Base-by-base conservation (phyloP, 2,888 invertebrate species). In the Stramonita haemastoma region DNA sequence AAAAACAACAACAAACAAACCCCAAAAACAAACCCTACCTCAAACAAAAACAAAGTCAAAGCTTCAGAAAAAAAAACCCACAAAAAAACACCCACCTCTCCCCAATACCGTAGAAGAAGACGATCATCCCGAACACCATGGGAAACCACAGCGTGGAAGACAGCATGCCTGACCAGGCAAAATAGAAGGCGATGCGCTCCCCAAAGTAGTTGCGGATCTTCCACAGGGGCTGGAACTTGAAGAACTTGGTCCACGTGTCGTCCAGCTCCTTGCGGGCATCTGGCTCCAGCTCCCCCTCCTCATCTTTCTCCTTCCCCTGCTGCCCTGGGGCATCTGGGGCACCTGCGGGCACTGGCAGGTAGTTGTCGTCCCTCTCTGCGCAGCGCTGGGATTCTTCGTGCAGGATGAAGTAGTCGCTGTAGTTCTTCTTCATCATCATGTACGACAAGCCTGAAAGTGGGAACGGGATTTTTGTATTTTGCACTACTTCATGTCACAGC, bases 151-250 rank as follows among this genome's bases (percentile, higher is more conserved):
- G 93, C 8, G 96, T 93, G 5, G 95, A 93, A 5, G 96, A 93
- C 36, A 96, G 93, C 46, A 95, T 95, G 0, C 96, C 96, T n/a
- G 95, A 95, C 96, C 96, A 96, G 1, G 96, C 96, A 93, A 96
- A 96, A 91, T 96, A 96, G 66, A 96, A 95, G 0, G 95, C 96
- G 91, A 96, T 96, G 91, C 96, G 96, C 91, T 96, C 96, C 22
- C 96, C 96, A 93, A 96, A 96, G 92, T 96, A 96, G 91, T 96
- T 95, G 29, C 96, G 92, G 19, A 96, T 95, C 91, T 95, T 95
- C 95, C 95, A 95, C 86, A 96, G 89, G 34, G 96, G 96, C 91
- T 96, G 96, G 89, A 94, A 96, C 86, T 95, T 95, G 79, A 91
- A 94, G 88, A 94, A 92, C 89, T 92, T 93, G 8, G 94, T 92